Evolutionary conservation across 2,888 invertebrate genomes (phyloP), one percentile per base, ranked within the genome.

Genomic region (Halocaridina rubra): DNA sequence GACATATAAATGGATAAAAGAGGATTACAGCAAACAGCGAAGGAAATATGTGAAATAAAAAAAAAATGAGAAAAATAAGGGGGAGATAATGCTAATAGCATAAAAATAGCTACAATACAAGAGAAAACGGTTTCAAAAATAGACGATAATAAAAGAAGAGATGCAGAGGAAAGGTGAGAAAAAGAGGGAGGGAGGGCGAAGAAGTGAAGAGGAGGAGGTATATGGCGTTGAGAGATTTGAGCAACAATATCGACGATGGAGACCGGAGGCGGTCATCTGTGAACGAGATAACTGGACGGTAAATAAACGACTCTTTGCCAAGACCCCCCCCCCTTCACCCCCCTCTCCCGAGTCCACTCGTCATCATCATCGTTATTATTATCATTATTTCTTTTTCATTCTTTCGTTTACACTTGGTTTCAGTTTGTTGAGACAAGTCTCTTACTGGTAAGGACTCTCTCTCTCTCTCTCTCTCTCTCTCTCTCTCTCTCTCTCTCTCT

Each of bases 181-280:
- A 53, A 13, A 53, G 16, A n/a, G 53, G 1, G 13, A 13, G n/a
- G 53, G 53, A n/a, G 61, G 8, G 2, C 0, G 61, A 22, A n/a
- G 61, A 24, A 1, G 8, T 16, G 61, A 24, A n/a, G n/a, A n/a
- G n/a, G n/a, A n/a, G n/a, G n/a, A n/a, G n/a, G n/a, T n/a, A 22
- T 19, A 61, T 27, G 53, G 24, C 46, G 53, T 3, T 19, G 32
- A 24, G 33, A 72, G 72, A 72, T 76, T 3, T 32, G 32, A 69
- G 57, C 79, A n/a, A n/a, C n/a, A n/a, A 79, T 39, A 80, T 80
- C 74, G 80, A 46, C 19, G 16, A 53, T 53, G 39, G 27, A 64
- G 29, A 27, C 24, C 39, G 81, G 27, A 75, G 67, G 81, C 81
- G 81, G 81, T 81, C 81, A 81, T 61, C 81, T 81, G 81, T 81